phyloP scores from a whole-genome alignment of 2,888 invertebrate species.

The Dryocosmus kuriphilus region DNA sequence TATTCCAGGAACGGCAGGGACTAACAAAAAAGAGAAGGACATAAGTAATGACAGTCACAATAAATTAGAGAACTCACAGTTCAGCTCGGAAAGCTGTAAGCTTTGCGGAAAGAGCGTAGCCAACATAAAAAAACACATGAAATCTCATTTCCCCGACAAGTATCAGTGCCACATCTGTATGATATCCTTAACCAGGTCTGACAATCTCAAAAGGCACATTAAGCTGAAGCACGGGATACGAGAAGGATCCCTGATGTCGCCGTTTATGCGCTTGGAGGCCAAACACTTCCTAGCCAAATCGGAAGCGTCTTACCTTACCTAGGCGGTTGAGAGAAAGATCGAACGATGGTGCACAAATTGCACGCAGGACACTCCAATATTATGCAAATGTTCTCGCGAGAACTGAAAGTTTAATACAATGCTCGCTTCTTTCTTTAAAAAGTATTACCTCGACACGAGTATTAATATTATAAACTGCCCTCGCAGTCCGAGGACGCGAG shows the following conservation, averaged over 20 bases:
- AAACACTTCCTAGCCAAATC: slow-evolving; percentile 71
- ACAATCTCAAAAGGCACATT: slow-evolving; percentile 79
- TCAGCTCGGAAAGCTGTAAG: slow-evolving; percentile 75
- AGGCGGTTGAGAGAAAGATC: slow-evolving; percentile 49
- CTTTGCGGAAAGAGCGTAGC: slow-evolving; percentile 77
- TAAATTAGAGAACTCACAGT: slow-evolving; percentile 72
- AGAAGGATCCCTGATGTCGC: slow-evolving; percentile 71
- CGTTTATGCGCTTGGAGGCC: slow-evolving; percentile 72
- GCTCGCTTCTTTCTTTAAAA: slow-evolving; percentile 12
- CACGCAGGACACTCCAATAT: background rate
- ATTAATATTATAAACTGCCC: slow-evolving; percentile 1
- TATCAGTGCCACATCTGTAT: slow-evolving; percentile 78
- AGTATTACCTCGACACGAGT: slow-evolving; percentile 6
- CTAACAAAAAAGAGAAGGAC: slow-evolving; percentile 74
- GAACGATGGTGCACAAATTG: background rate
- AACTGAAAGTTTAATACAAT: slow-evolving; percentile 40
- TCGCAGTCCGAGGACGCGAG: slow-evolving; percentile 2
- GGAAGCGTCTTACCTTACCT: slow-evolving; percentile 72
- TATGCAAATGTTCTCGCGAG: slow-evolving; percentile 13
- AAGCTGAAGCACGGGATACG: slow-evolving; percentile 77
- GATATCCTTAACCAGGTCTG: slow-evolving; percentile 78
- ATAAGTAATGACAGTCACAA: slow-evolving; percentile 72
- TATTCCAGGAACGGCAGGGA: slow-evolving; percentile 76
- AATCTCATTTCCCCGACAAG: slow-evolving; percentile 77
- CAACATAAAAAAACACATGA: slow-evolving; percentile 78